Base-by-base conservation (phyloP, 37 sponge, comb jelly and placozoan genomes). In the Halichondria panicea region DNA sequence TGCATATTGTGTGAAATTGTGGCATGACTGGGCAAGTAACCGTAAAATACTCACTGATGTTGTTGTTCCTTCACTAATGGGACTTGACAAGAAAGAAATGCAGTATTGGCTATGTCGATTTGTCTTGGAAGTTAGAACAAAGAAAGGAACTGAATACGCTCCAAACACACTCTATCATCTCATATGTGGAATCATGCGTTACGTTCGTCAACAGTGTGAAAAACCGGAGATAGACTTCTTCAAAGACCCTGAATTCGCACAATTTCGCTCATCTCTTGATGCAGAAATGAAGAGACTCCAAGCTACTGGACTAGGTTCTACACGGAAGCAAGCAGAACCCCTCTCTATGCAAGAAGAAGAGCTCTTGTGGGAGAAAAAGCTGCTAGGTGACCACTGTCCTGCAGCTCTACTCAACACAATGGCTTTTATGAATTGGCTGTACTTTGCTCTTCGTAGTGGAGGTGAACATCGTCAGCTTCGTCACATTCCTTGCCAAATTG, bases 391-490 rank as follows among this genome's bases (percentile, higher is more conserved):
- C 31, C 69, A 67, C 68, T 25, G 19, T 38, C 68, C 69, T 7
- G 15, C 36, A 66, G 68, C 79, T 41, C 59, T 67, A 18, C 53
- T 78, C 30, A 44, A 68, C 35, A 67, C 79, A 12, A 52, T 78
- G 55, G 15, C 68, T 2, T 78, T 41, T 34, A 25, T 68, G 38
- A 66, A 61, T 78, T 69, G 79, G 18, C 3, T 78, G 24, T 78
- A 53, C 25, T 77, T 77, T 77, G 66, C 61, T 6, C 33, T 77
- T 37, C 44, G 67, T 32, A 61, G 78, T 24, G 79, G 79, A 5
- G 37, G 34, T n/a, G 79, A 78, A 36, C 79, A 78, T 24, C 41
- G 70, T 1, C 68, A 78, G n/a, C 43, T 78, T 56, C 57, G 79
- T 2, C 35, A 55, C 37, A 3, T 55, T 22, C 79, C 79, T 13